phyloP scores from a whole-genome alignment of 2,797 vertebrate species.

The Sebastes vulpes region DNA sequence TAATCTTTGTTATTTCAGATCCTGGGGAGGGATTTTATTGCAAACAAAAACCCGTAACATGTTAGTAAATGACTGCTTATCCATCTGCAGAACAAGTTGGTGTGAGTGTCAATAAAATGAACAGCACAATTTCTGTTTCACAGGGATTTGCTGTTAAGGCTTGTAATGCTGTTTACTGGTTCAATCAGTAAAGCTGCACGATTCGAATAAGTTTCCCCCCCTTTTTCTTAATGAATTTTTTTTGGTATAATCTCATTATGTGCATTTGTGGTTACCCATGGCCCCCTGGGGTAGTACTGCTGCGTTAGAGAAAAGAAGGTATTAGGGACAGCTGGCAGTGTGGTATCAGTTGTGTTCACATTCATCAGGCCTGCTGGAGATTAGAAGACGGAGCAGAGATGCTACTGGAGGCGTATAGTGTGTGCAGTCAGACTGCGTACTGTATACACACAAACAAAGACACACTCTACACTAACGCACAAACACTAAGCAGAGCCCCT shows the following conservation, averaged over 20 bases:
- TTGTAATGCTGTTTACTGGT: conserved; percentile 46
- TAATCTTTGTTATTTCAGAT: not conserved
- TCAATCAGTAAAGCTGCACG: conserved; percentile 34
- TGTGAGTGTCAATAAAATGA: conserved; percentile 25
- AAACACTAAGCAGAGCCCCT: conserved; percentile 55
- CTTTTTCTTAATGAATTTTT: conserved; percentile 70
- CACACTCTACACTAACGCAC: conserved; percentile 30
- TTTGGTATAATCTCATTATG: conserved; percentile 74
- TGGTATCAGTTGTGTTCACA: conserved; percentile 74
- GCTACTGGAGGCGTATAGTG: conserved; percentile 48
- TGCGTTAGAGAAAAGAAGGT: conserved; percentile 42
- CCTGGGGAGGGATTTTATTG: not conserved
- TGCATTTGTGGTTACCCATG: conserved; percentile 65
- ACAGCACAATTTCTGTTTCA: conserved; percentile 9
- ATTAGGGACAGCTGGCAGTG: conserved; percentile 78
- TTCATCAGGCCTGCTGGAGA: conserved; percentile 73
- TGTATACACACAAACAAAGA: conserved; percentile 10
- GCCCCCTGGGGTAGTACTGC: conserved; percentile 46
- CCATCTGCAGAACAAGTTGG: conserved; percentile 4
- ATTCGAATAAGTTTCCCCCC: conserved; percentile 53
- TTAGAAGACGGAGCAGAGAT: conserved; percentile 62
- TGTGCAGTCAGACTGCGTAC: conserved; percentile 21
- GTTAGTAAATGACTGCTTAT: not conserved
- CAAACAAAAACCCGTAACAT: not conserved
- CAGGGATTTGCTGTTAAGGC: conserved; percentile 24